Evolutionary conservation across 2,888 invertebrate species (phyloP), one percentile per base, ranked within the genome.

Genomic region (Rambutsinella grinnellia): DNA sequence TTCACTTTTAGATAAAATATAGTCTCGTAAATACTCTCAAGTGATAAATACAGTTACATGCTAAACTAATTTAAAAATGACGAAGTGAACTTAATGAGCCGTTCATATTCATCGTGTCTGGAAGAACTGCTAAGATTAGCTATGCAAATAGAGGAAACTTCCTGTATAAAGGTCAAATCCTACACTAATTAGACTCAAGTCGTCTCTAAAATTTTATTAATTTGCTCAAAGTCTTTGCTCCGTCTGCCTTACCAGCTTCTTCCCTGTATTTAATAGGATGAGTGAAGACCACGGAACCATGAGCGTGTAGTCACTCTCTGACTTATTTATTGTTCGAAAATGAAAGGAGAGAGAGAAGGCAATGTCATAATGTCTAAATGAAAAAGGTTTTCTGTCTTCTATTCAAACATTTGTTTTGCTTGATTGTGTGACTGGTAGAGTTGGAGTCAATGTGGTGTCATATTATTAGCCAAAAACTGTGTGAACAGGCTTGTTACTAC

Each of bases 151-250:
- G n/a, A n/a, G n/a, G n/a, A n/a, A n/a, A n/a, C n/a, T n/a, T n/a
- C n/a, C n/a, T n/a, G n/a, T n/a, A n/a, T 75, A 75, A 75, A 75
- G 75, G 75, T 75, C 75, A 75, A 68, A 75, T 62, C 68, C 68
- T 19, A 36, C 24, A 67, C 74, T 75, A 75, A 75, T 75, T 75
- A 75, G 68, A 68, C 61, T 57, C 67, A 62, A 75, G 75, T 56
- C 75, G 75, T 68, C 68, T 75, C 68, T 75, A 68, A 68, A 75
- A 75, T 75, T 75, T 75, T 75, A 75, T 75, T 75, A 75, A 75
- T 75, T 75, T 75, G 57, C 62, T 17, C 67, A 67, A 74, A n/a
- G n/a, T n/a, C n/a, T n/a, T n/a, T n/a, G 62, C 60, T 36, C 57
- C 62, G 62, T 63, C 46, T 54, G 28, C 36, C 51, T 24, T 68